Conservation (phyloP, 2,888 invertebrate genomes). For the Brachypterus glaber region DNA sequence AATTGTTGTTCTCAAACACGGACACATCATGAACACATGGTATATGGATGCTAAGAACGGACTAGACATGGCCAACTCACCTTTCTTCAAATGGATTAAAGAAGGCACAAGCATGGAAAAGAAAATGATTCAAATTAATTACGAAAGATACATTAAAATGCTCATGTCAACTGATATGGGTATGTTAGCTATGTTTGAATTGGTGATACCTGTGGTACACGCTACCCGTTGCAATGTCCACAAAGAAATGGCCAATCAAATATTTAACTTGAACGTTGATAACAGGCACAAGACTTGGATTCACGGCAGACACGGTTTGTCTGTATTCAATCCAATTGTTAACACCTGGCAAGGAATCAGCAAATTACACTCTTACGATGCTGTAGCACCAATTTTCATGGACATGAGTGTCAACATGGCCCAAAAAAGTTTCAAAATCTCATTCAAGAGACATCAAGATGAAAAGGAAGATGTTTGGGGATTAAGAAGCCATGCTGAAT, state of each 20-base stretch:
- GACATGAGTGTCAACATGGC: constrained; percentile 27
- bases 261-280: constrained; percentile 28
- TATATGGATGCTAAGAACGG: constrained; percentile 20
- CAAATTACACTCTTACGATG: constrained; percentile 29
- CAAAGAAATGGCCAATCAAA: constrained; percentile 24
- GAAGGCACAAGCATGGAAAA: constrained; percentile 12
- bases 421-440: constrained; percentile 30
- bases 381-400: constrained; percentile 29
- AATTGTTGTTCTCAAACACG: constrained; percentile 16
- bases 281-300: constrained; percentile 28
- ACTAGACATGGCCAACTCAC: constrained; percentile 11
- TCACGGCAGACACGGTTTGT: constrained; percentile 33
- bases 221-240: constrained; percentile 23
- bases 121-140: constrained; percentile 19
- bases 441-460: constrained; percentile 28
- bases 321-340: constrained; percentile 40
- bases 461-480: constrained; percentile 28
- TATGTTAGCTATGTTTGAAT: constrained; percentile 32
- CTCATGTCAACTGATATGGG: constrained; percentile 39
- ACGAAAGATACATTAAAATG: constrained; percentile 18
- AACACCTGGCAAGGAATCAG: constrained; percentile 40
- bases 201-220: constrained; percentile 28
- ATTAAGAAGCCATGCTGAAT: constrained; percentile 30
- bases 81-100: neutral
- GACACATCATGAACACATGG: constrained; percentile 18